phyloP scores from a whole-genome alignment of 2,113 vertebrate species.

The Glareola pratincola region DNA sequence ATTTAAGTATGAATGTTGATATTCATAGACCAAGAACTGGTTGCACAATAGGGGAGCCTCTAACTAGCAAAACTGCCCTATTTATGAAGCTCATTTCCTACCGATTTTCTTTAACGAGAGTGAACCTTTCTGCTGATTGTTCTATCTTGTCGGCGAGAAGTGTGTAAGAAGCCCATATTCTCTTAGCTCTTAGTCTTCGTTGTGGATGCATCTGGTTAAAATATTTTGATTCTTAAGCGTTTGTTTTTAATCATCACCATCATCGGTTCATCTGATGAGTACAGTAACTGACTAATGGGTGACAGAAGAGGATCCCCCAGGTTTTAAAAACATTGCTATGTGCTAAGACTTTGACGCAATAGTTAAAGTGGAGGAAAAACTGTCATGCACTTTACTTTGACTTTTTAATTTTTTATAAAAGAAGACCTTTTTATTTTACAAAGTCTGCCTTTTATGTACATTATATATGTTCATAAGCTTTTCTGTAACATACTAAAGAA shows the following conservation, averaged over 20 bases:
- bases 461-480: conserved; percentile 69
- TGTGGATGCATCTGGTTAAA: neutral
- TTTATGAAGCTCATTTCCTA: conserved; percentile 8
- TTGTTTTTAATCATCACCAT: neutral
- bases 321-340: neutral
- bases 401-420: conserved; percentile 74
- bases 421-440: conserved; percentile 73
- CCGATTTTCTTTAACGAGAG: neutral
- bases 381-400: conserved; percentile 81
- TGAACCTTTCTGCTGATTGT: neutral
- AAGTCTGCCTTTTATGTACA: conserved; percentile 71
- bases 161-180: neutral
- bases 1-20: neutral
- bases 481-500: conserved; percentile 80
- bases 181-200: neutral
- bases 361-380: conserved; percentile 48
- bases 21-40: neutral
- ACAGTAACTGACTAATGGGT: conserved; percentile 21
- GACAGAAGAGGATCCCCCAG: neutral
- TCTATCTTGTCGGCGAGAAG: neutral
- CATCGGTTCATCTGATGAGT: neutral
- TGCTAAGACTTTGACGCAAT: conserved; percentile 43
- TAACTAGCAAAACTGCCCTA: neutral
- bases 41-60: neutral
- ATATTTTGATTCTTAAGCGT: neutral